Conservation (phyloP, 1,140 invertebrate genomes). For the Anastatus disparis region DNA sequence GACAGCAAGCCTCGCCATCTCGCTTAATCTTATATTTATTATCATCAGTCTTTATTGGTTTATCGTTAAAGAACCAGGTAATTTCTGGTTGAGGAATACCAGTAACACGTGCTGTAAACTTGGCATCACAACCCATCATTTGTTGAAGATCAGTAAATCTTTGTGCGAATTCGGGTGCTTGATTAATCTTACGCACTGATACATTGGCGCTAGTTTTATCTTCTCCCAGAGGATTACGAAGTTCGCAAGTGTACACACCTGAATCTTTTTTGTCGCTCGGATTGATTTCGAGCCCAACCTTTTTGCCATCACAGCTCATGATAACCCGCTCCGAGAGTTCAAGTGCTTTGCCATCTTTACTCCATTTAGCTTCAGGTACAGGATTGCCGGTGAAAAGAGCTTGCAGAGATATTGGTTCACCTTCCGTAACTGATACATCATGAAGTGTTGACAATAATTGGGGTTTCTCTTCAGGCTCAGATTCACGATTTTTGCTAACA, state of each 20-base stretch:
- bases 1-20: slow-evolving; percentile 81
- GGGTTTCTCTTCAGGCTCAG: slow-evolving; percentile 77
- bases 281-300: slow-evolving; percentile 80
- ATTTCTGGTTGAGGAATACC: slow-evolving; percentile 90
- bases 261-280: slow-evolving; percentile 77
- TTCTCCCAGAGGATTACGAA: slow-evolving; percentile 81
- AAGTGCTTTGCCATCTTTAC: slow-evolving; percentile 79
- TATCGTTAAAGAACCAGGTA: slow-evolving; percentile 84
- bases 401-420: slow-evolving; percentile 73
- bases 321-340: slow-evolving; percentile 73
- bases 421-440: slow-evolving; percentile 82
- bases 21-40: slow-evolving; percentile 82
- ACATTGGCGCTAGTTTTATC: slow-evolving; percentile 76
- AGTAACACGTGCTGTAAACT: slow-evolving; percentile 82
- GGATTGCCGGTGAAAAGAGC: slow-evolving; percentile 87
- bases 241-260: slow-evolving; percentile 79
- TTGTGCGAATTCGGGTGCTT: slow-evolving; percentile 84
- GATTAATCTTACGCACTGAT: slow-evolving; percentile 81
- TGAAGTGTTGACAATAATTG: slow-evolving; percentile 78
- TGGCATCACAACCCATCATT: slow-evolving; percentile 80
- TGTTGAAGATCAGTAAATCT: slow-evolving; percentile 87
- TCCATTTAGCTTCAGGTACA: slow-evolving; percentile 86
- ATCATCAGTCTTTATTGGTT: slow-evolving; percentile 67
- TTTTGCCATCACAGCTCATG: slow-evolving; percentile 84
- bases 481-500: slow-evolving; percentile 70